Conservation (phyloP, 2,113 vertebrate genomes). For the Origma solitaria region DNA sequence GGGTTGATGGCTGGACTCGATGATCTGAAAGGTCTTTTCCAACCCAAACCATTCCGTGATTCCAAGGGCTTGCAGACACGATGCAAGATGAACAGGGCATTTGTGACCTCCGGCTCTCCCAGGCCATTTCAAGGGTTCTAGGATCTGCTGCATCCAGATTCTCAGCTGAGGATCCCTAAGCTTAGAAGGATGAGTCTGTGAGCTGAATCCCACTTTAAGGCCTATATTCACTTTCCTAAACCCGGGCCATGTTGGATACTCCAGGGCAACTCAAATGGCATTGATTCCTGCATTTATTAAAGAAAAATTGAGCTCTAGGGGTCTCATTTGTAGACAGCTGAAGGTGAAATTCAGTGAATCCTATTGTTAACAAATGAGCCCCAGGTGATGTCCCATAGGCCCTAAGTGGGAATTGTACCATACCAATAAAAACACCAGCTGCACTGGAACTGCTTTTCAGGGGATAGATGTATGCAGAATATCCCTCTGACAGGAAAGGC, state of each 20-base stretch:
- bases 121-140: not conserved
- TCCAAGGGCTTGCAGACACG: not conserved
- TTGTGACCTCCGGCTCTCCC: not conserved
- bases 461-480: not conserved
- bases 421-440: not conserved
- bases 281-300: not conserved
- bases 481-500: not conserved
- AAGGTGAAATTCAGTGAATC: slow-evolving; percentile 15
- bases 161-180: not conserved
- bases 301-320: not conserved
- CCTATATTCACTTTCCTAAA: not conserved
- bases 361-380: slow-evolving; percentile 10
- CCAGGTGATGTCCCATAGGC: not conserved
- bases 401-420: not conserved
- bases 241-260: not conserved
- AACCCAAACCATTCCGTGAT: not conserved
- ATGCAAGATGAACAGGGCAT: not conserved
- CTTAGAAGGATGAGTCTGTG: not conserved
- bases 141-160: not conserved
- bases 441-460: not conserved
- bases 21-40: not conserved
- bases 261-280: not conserved
- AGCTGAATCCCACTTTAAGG: not conserved
- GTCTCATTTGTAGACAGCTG: slow-evolving; percentile 5
- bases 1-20: not conserved